A percentile compares a stretch with the other conserved stretches of the same genome.
phyloP scores from a whole-genome alignment of 2,113 vertebrate genomes.

The Oplegnathus fasciatus region DNA sequence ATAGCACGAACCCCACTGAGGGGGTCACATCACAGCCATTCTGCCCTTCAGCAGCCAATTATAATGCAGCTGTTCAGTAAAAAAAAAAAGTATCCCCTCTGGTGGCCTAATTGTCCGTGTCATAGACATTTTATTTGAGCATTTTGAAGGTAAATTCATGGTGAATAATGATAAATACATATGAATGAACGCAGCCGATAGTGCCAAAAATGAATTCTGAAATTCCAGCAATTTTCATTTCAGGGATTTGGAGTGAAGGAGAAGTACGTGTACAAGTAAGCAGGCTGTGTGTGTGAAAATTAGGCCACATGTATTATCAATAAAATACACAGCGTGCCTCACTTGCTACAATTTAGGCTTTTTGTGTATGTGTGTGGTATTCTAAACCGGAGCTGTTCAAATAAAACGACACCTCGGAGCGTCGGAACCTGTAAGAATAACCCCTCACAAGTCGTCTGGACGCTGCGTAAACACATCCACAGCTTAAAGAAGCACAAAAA shows the following conservation, averaged over 20 bases:
- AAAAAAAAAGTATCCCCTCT: conserved; percentile 49
- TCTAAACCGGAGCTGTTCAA: not conserved
- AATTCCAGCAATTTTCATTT: not conserved
- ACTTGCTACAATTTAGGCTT: not conserved
- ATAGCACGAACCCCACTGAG: not conserved
- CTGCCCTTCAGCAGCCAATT: not conserved
- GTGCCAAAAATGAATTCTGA: not conserved
- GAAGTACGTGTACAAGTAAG: conserved; percentile 26
- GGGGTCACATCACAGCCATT: not conserved
- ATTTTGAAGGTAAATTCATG: not conserved
- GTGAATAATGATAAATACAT: not conserved
- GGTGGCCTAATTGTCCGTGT: conserved; percentile 21
- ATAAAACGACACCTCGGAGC: not conserved
- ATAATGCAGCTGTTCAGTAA: conserved; percentile 32
- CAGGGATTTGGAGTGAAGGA: conserved; percentile 31
- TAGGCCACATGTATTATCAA: conserved; percentile 12
- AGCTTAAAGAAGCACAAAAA: not conserved
- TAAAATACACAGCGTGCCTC: conserved; percentile 1
- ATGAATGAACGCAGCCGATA: not conserved
- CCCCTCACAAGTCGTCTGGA: conserved; percentile 37
- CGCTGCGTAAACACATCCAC: conserved; percentile 50
- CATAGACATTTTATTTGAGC: not conserved
- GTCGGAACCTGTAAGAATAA: conserved; percentile 42
- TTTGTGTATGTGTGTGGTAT: no score
- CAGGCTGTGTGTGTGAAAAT: not conserved